Evolutionary conservation across 2,888 invertebrate genomes (phyloP), one percentile per base, ranked within the genome.

Genomic region (Tridacna gigas): DNA sequence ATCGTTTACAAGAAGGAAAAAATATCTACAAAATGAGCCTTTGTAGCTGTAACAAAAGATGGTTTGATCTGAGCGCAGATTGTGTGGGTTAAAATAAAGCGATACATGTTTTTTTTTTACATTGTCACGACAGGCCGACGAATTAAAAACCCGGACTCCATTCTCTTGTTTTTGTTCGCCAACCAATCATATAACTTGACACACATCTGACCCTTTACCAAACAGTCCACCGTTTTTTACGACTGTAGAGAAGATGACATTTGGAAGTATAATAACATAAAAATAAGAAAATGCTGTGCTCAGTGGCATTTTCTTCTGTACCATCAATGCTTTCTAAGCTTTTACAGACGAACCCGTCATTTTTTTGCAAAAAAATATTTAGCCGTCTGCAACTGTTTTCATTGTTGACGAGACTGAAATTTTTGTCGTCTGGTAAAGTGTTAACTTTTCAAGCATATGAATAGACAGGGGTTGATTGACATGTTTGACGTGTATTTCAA

Each of bases 81-180:
- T 74, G 77, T 66, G 77, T 56, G 67, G 66, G 76, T 74, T 71
- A 20, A 56, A 74, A 65, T 9, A 75, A 67, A 13, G 67, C 45
- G 5, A 37, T 37, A 22, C 63, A 25, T 45, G 67, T 45, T 45
- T 67, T 28, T 45, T 9, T 18, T 45, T 28, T n/a, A n/a, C n/a
- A 75, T 20, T 26, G 48, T 45, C 63, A 75, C 51, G 48, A 45
- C 22, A 51, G 51, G 15, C 20, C 61, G 77, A 69, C 82, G 80
- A 78, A 82, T 82, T 79, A 84, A 74, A 82, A 77, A 47, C 69
- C 71, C 74, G 74, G 69, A 74, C 18, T 47, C 15, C 77, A 65
- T 37, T 85, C 85, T 82, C 85, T 85, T 85, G 85, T 85, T 85
- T 84, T 85, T 85, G 79, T 74, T 47, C 82, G 79, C 66, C 48